Conservation (phyloP, 2,797 vertebrate genomes). For the Peromyscus attwateri region DNA sequence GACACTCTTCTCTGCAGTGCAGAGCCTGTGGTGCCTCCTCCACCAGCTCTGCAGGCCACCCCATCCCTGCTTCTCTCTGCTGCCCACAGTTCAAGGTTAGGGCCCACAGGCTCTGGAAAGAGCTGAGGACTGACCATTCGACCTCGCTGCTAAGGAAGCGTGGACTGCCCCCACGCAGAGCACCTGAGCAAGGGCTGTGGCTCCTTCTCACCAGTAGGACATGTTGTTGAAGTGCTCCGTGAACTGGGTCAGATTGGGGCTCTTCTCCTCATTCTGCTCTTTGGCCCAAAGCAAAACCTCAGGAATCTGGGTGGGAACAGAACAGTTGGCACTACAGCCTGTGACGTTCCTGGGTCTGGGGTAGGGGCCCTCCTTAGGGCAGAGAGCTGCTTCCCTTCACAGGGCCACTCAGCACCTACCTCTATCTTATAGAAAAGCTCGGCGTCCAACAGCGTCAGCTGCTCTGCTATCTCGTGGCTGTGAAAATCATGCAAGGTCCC, state of each 20-base stretch:
- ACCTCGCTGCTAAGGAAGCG: not conserved
- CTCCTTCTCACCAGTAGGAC: constrained; percentile 96
- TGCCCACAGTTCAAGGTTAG: not conserved
- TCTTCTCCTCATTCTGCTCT: constrained; percentile 99
- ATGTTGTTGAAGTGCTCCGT: constrained; percentile 99
- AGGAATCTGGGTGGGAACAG: constrained; percentile 91
- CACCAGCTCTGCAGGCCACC: not conserved
- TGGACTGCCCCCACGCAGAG: not conserved
- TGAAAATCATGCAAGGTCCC: constrained; percentile 99
- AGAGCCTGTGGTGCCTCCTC: not conserved
- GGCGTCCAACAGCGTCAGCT: constrained; percentile 97
- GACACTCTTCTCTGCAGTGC: not conserved
- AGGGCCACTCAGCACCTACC: constrained; percentile 84
- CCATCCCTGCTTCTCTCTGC: not conserved
- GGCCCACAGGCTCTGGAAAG: fast-evolving
- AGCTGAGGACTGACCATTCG: not conserved
- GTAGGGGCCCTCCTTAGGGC: not conserved
- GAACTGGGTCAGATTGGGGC: constrained; percentile 99
- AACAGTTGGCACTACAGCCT: not conserved
- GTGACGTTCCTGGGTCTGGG: fast-evolving
- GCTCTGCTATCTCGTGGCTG: constrained; percentile 98
- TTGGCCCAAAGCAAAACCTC: constrained; percentile 99
- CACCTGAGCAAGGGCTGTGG: fast-evolving
- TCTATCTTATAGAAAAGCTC: constrained; percentile 99
- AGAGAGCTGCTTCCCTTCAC: not conserved